These are phyloP conservation scores for Percopsis omiscomaycus DNA, from an alignment of 2,797 vertebrate species.

Conservation along the genomic window DNA sequence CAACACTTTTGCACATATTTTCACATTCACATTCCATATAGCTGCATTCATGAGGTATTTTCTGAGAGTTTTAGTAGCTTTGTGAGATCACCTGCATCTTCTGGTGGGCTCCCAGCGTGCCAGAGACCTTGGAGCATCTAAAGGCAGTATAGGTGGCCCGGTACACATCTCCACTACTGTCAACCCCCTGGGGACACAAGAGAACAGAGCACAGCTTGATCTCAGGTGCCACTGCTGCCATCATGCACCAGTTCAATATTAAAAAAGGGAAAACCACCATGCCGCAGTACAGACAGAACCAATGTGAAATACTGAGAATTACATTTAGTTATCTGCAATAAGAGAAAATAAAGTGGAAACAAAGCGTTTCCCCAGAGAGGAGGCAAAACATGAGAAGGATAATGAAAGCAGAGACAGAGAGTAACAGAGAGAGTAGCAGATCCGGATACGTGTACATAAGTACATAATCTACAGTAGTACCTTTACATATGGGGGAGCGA, in stretches of 20 bases:
- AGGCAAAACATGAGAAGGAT: conserved; percentile 16
- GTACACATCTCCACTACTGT: conserved; percentile 84
- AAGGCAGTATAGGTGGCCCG: conserved; percentile 91
- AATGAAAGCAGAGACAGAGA: conserved; percentile 5
- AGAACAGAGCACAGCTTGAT: conserved; percentile 8
- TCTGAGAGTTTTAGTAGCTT: not conserved
- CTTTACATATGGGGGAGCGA: conserved; percentile 94
- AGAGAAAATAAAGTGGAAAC: conserved; percentile 13
- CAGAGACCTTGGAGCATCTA: conserved; percentile 84
- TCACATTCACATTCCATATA: not conserved
- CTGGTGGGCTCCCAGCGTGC: conserved; percentile 77
- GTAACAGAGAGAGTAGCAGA: too few species aligned
- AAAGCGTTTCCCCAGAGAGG: not conserved
- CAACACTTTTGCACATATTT: not conserved
- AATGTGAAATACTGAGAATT: not conserved
- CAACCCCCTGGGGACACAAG: conserved; percentile 78
- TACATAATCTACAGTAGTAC: conserved; percentile 59
- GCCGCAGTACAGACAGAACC: not conserved
- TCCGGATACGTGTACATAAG: too few species aligned
- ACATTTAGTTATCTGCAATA: not conserved
- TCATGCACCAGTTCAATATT: conserved; percentile 2
- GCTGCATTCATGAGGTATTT: not conserved
- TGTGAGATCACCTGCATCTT: conserved; percentile 80
- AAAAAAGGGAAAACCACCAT: not conserved
- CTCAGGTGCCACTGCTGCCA: not conserved